These are phyloP conservation scores for Apostichopus leukothele DNA, from an alignment of 53 echinoderm and acorn worm genomes.

Conservation along the genomic window DNA sequence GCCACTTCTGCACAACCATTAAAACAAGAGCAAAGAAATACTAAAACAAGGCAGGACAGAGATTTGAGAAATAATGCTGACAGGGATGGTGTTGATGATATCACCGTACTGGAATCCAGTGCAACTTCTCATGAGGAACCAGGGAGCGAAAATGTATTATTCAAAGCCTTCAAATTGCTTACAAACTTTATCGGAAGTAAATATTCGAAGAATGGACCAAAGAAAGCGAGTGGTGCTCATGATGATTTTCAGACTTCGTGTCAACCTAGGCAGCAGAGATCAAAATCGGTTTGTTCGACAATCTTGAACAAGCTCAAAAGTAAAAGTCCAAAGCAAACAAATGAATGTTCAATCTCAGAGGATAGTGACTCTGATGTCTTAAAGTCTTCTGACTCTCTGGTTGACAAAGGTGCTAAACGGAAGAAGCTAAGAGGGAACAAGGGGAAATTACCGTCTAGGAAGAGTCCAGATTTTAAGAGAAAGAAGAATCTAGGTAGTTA, in stretches of 20 bases:
- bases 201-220: not conserved
- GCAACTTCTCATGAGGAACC: not conserved
- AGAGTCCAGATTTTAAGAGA: not conserved
- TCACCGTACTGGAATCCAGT: not conserved
- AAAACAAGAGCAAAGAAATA: not conserved
- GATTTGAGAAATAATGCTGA: not conserved
- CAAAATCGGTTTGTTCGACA: conserved; percentile 17
- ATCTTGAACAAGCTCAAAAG: conserved; percentile 10
- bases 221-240: not conserved
- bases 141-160: not conserved
- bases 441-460: not conserved
- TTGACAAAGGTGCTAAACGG: not conserved
- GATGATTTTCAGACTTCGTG: not conserved
- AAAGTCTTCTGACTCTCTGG: not conserved
- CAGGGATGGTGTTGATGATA: not conserved
- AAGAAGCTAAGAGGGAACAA: not conserved
- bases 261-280: conserved; percentile 18
- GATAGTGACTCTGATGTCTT: conserved; percentile 14
- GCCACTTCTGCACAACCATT: not conserved
- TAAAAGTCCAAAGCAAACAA: not conserved
- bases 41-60: not conserved
- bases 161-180: conserved; percentile 23
- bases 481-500: too few species aligned
- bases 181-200: not conserved
- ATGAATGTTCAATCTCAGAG: conserved; percentile 15